Conservation (phyloP, 2,113 vertebrate genomes). For the Egretta garzetta region DNA sequence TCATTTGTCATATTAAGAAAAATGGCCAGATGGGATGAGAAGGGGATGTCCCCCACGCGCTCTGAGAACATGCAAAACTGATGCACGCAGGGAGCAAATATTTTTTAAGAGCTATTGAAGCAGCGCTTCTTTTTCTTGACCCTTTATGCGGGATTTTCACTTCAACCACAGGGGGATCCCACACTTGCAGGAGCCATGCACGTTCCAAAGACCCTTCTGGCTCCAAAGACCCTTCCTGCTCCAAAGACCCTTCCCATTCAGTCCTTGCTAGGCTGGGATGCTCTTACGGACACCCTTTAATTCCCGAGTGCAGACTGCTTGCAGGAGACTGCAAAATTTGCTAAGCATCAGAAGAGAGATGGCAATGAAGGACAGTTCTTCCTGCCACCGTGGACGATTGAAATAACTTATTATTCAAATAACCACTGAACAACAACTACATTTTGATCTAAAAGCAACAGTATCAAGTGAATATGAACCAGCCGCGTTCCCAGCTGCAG, state of each 20-base stretch:
- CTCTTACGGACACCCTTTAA: background rate
- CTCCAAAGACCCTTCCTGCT: no score
- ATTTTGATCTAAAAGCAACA: background rate
- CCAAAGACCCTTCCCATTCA: background rate
- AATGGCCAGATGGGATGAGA: background rate
- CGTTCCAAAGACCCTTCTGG: background rate
- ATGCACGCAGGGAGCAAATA: background rate
- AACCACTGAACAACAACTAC: background rate
- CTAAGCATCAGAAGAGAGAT: background rate
- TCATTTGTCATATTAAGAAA: background rate
- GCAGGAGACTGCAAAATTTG: background rate
- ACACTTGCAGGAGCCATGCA: background rate
- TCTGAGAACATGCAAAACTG: background rate
- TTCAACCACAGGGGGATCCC: background rate
- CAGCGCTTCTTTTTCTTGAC: background rate
- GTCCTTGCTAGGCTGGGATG: background rate
- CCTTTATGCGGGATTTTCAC: background rate
- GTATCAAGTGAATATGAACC: fast-evolving
- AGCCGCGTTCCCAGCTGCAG: background rate
- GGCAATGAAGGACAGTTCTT: background rate
- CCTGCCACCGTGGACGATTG: fast-evolving
- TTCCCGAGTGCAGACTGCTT: fast-evolving
- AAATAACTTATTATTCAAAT: background rate
- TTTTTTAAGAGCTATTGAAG: background rate
- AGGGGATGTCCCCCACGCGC: no score